Evolutionary conservation across 2,113 vertebrate species (phyloP).

Genomic region (Glaucomys volans): DNA sequence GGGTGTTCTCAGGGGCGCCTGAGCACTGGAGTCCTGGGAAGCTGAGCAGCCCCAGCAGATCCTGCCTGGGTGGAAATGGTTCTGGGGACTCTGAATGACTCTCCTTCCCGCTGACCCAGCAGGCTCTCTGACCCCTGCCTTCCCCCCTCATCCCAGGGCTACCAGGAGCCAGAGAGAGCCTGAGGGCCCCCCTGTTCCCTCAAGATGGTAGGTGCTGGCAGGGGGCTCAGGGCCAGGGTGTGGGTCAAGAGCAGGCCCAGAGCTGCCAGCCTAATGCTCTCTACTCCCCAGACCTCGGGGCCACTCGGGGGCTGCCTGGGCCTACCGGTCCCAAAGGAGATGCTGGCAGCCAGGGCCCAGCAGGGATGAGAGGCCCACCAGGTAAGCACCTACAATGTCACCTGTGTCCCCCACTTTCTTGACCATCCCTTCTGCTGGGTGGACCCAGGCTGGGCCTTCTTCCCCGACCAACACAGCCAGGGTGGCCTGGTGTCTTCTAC

Average conservation of each 20-base stretch:
- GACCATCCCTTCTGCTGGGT: neutral
- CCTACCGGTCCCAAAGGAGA: constrained; percentile 91
- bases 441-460: neutral
- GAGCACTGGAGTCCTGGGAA: neutral
- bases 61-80: neutral
- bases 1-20: neutral
- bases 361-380: constrained; percentile 90
- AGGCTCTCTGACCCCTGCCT: neutral
- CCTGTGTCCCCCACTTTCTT: neutral
- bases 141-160: constrained; percentile 25
- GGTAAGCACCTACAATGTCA: constrained; percentile 85
- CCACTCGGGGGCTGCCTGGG: constrained; percentile 78
- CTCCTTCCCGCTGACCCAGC: neutral
- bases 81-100: neutral
- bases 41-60: neutral
- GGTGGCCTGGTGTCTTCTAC: neutral
- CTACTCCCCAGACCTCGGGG: constrained; percentile 49
- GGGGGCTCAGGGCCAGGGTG: fast-evolving
- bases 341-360: constrained; percentile 87
- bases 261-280: neutral
- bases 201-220: constrained; percentile 65
- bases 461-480: neutral
- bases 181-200: constrained; percentile 17
- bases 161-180: constrained; percentile 52
- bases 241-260: neutral